A percentile compares a stretch with the other conserved stretches of the same genome.
These are phyloP conservation scores for Leptocoma aspasia DNA, from an alignment of 2,113 vertebrate species.

Conservation along the genomic window DNA sequence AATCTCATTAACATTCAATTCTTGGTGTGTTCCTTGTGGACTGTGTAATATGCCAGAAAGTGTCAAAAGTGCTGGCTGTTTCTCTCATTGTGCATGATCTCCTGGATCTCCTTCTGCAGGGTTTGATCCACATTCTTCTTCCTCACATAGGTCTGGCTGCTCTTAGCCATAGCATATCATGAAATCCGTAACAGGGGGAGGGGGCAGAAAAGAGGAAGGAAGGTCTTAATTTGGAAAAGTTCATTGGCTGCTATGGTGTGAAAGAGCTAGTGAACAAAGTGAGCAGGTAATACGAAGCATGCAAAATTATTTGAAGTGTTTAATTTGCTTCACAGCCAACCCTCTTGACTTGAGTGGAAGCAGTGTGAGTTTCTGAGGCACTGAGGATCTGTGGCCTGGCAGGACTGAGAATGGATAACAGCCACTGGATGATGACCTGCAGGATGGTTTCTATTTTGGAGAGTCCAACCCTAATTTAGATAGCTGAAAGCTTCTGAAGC, in stretches of 20 bases:
- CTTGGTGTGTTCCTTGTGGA: background rate
- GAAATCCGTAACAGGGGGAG: fast-evolving
- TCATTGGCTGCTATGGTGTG: background rate
- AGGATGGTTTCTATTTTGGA: background rate
- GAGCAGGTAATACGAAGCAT: background rate
- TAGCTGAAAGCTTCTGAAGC: background rate
- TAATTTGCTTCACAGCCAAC: background rate
- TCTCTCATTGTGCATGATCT: background rate
- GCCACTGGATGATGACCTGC: background rate
- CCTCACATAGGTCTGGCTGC: background rate
- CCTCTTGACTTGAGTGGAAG: background rate
- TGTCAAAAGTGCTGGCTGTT: background rate
- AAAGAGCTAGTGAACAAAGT: background rate
- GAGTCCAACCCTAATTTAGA: background rate
- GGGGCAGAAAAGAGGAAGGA: background rate
- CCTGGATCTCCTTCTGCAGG: background rate
- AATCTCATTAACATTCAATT: background rate
- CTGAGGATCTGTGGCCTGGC: background rate
- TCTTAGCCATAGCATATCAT: background rate
- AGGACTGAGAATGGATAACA: background rate
- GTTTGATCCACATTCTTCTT: background rate
- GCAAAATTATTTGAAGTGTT: background rate
- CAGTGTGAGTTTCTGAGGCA: background rate
- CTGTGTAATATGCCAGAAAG: background rate
- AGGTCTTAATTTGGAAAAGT: background rate